Percentiles rank a stretch among this genome's conserved stretches.
phyloP scores from a whole-genome alignment of 2,113 vertebrate genomes.

The Zosterops lateralis region DNA sequence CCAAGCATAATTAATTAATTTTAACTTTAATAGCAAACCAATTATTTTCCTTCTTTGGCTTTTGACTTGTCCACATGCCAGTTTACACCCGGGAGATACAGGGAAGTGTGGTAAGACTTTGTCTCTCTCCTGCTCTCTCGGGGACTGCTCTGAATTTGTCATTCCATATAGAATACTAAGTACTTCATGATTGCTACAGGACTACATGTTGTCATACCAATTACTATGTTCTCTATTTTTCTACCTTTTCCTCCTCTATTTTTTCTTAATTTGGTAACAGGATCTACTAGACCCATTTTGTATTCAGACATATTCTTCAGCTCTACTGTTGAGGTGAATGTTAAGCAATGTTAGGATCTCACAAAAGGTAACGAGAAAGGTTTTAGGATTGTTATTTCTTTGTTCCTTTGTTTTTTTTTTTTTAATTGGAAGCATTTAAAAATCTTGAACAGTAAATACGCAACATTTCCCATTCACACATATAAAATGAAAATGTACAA shows the following conservation, averaged over 20 bases:
- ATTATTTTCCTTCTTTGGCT: not conserved
- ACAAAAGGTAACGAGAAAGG: not conserved
- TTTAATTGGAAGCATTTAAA: not conserved
- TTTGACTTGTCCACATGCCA: not conserved
- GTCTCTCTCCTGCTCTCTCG: not conserved
- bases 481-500: not conserved
- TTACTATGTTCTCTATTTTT: not conserved
- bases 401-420: not conserved
- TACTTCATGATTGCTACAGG: not conserved
- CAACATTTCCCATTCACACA: not conserved
- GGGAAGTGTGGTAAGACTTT: not conserved
- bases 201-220: not conserved
- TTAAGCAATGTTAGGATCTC: not conserved
- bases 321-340: not conserved
- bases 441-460: not conserved
- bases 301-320: not conserved
- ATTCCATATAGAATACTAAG: not conserved
- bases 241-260: not conserved
- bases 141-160: not conserved
- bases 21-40: not conserved
- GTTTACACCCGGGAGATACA: not conserved
- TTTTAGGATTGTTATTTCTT: not conserved
- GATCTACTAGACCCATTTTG: not conserved
- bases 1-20: not conserved
- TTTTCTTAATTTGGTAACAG: not conserved